phyloP scores from a whole-genome alignment of 2,113 vertebrate species.

The Nothobranchius kuhntae region DNA sequence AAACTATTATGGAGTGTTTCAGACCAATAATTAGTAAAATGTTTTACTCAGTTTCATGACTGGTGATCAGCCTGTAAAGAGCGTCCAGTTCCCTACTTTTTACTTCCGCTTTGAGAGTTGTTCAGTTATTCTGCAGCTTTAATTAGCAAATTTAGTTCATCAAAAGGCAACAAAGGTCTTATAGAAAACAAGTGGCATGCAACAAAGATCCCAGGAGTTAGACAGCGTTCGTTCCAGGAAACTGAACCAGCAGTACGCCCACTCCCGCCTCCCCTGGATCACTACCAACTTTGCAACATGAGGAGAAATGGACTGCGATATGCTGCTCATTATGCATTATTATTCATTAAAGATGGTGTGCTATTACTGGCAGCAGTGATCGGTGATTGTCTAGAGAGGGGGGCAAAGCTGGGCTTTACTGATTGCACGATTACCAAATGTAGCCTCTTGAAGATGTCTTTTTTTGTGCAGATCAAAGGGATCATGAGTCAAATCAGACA shows the following conservation, averaged over 20 bases:
- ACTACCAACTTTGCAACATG: slow-evolving; percentile 48
- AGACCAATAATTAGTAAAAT: slow-evolving; percentile 22
- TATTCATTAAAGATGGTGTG: slow-evolving; percentile 64
- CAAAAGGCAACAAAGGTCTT: slow-evolving; percentile 32
- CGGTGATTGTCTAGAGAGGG: slow-evolving; percentile 42
- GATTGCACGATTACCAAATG: slow-evolving; percentile 63
- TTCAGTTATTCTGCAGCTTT: slow-evolving; percentile 4
- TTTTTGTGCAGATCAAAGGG: slow-evolving; percentile 23
- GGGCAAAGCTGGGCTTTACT: slow-evolving; percentile 47
- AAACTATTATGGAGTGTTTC: not conserved
- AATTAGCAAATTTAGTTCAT: slow-evolving; percentile 10
- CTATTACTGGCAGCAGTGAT: slow-evolving; percentile 59
- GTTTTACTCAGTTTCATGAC: not conserved
- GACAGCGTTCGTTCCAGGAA: slow-evolving; percentile 34
- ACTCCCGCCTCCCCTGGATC: slow-evolving; percentile 49
- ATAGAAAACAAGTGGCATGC: slow-evolving; percentile 34
- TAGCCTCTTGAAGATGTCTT: slow-evolving; percentile 26
- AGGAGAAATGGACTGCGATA: slow-evolving; percentile 62
- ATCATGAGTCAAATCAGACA: slow-evolving; percentile 20
- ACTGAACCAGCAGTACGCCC: slow-evolving; percentile 37
- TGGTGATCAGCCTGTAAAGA: slow-evolving; percentile 9
- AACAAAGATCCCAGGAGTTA: slow-evolving; percentile 50
- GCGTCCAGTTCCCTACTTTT: not conserved
- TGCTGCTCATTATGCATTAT: slow-evolving; percentile 59
- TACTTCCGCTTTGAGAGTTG: not conserved